Conservation (phyloP, 2,113 vertebrate species). For the Oncorhynchus mykiss region DNA sequence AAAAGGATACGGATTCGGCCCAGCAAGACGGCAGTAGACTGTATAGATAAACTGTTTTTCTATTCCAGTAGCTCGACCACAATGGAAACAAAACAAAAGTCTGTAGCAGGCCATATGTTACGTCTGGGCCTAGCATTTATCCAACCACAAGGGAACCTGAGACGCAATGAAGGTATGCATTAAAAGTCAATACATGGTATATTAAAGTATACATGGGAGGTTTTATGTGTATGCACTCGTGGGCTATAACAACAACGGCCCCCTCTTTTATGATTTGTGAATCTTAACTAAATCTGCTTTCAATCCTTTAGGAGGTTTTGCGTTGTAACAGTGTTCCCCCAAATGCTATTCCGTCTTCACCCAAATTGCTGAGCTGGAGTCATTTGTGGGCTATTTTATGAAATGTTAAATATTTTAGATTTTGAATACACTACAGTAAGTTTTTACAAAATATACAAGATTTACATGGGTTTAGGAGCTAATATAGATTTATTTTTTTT, state of each 20-base stretch:
- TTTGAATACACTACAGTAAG: no score
- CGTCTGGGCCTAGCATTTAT: slow-evolving; percentile 37
- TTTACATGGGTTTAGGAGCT: no score
- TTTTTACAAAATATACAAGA: no score
- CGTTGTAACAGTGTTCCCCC: neutral
- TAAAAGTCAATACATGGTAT: slow-evolving; percentile 49
- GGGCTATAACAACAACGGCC: slow-evolving; percentile 22
- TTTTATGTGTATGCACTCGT: slow-evolving; percentile 16
- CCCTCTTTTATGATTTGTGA: slow-evolving; percentile 28
- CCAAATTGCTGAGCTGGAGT: neutral
- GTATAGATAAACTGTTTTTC: slow-evolving; percentile 30
- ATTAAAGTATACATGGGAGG: slow-evolving; percentile 42
- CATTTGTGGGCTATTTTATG: no score
- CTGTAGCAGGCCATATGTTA: slow-evolving; percentile 42
- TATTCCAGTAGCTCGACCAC: slow-evolving; percentile 47
- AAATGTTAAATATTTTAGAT: no score
- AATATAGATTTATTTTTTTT: no score
- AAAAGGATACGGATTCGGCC: no score
- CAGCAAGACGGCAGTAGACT: slow-evolving; percentile 9
- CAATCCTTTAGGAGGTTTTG: slow-evolving; percentile 4
- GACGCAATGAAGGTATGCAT: slow-evolving; percentile 40
- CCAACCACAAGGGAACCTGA: slow-evolving; percentile 48
- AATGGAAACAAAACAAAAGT: slow-evolving; percentile 48
- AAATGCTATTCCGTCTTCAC: no score
- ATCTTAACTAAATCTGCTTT: slow-evolving; percentile 6